Base-by-base conservation (phyloP, 92 coral and sea anemone genomes). In the Umimayanthus chanpuru region DNA sequence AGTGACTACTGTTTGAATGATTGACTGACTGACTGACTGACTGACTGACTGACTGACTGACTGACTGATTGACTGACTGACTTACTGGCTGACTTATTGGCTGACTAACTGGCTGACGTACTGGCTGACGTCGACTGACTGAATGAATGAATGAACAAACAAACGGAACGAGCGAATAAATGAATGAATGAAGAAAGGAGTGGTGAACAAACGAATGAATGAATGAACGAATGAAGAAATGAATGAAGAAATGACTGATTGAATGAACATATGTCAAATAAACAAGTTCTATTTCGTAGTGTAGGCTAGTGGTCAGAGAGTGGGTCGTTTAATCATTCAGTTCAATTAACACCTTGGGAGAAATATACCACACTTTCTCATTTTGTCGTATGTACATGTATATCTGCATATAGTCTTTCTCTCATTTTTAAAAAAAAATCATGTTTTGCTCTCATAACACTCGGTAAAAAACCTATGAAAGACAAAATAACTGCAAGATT, bases 51-150 rank as follows among this genome's bases (percentile, higher is more conserved):
- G 30, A 49, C 23, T 73, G 78, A 84, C 40, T 44, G 88, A 38
- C 70, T 25, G 78, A 84, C 14, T 15, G 47, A 28, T 5, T 36
- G 25, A 72, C 28, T 25, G 16, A 47, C 36, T 32, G 85, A 49
- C 49, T 40, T 14, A 80, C 23, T 73, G 78, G 70, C 40, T 44
- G 88, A 38, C 40, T 25, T 61, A 84, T 2, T 74, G 61, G n/a
- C 73, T 20, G 80, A 73, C 0, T 16, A 32, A 43, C 2, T 15
- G 16, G 4, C 44, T n/a, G 43, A 20, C 73, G 3, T 41, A 85
- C 1, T 30, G 20, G 32, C 10, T 32, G 36, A n/a, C n/a, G n/a
- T n/a, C n/a, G n/a, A 32, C 36, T 32, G 36, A 32, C 36, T 36
- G 65, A 67, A 70, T 15, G 47, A 28, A 50, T 23, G 25, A 41